These are phyloP conservation scores for Pardosa pseudoannulata DNA, from an alignment of 2,888 invertebrate species.

Conservation along the genomic window DNA sequence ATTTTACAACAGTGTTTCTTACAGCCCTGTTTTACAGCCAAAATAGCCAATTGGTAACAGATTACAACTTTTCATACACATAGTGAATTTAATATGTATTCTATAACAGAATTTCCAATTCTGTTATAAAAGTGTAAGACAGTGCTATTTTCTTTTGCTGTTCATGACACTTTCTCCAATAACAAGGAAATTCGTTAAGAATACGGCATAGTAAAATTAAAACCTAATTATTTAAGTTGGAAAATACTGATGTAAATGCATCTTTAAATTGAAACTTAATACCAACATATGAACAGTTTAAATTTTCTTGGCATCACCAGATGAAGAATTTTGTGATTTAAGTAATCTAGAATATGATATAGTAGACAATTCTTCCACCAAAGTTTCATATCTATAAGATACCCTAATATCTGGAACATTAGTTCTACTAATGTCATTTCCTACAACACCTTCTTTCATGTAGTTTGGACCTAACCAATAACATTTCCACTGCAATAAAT, in stretches of 20 bases:
- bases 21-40: too few species aligned
- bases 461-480: slow-evolving; percentile 99
- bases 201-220: too few species aligned
- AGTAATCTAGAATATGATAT: slow-evolving; percentile 49
- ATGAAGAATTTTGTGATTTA: not conserved
- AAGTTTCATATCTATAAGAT: slow-evolving; percentile 85
- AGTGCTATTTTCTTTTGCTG: too few species aligned
- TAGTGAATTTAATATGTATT: too few species aligned
- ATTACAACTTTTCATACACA: too few species aligned
- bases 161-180: too few species aligned
- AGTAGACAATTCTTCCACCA: slow-evolving; percentile 73
- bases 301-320: not conserved
- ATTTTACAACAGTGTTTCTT: too few species aligned
- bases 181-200: too few species aligned
- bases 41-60: too few species aligned
- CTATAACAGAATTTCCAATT: too few species aligned
- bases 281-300: not conserved
- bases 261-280: not conserved
- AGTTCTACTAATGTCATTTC: slow-evolving; percentile 97
- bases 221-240: too few species aligned
- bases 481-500: slow-evolving; percentile 88
- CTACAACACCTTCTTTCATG: slow-evolving; percentile 96
- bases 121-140: too few species aligned
- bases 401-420: slow-evolving; percentile 98
- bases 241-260: not conserved